Evolutionary conservation across 1,140 invertebrate genomes (phyloP).

Genomic region (Drosophila guanche): DNA sequence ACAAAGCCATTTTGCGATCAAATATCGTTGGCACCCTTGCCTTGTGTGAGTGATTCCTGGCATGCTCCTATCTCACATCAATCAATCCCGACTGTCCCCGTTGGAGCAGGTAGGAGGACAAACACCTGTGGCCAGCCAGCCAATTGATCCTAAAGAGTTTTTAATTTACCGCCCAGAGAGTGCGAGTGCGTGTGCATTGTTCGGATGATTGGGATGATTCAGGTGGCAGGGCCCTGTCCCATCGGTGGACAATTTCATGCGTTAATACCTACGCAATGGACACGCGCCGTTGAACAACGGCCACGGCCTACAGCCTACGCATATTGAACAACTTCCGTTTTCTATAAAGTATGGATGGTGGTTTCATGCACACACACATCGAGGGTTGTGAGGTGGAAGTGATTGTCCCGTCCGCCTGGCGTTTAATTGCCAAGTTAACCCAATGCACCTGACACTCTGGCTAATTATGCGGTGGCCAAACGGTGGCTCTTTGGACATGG

Average conservation of each 20-base stretch:
- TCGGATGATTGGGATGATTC: conserved; percentile 1
- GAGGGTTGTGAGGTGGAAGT: conserved; percentile 23
- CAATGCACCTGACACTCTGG: conserved; percentile 67
- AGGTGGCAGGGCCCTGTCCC: conserved; percentile 6
- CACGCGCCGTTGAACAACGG: conserved; percentile 59
- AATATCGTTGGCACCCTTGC: no score
- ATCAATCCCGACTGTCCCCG: conserved; percentile 21
- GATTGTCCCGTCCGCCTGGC: conserved; percentile 27
- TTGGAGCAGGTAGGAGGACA: conserved; percentile 3
- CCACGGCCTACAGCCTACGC: conserved; percentile 59
- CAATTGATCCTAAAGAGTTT: conserved; percentile 60
- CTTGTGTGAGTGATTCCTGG: no score
- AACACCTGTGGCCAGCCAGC: conserved; percentile 42
- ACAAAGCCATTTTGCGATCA: no score
- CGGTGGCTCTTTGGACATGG: conserved; percentile 29
- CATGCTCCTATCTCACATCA: conserved; percentile 8
- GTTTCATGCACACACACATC: conserved; percentile 18
- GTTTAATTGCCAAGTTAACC: conserved; percentile 68
- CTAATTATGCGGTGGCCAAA: conserved; percentile 50
- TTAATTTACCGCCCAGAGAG: conserved; percentile 42
- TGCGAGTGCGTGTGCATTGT: conserved; percentile 11
- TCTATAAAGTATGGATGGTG: conserved; percentile 8
- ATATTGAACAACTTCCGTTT: conserved; percentile 76
- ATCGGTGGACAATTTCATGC: conserved; percentile 70
- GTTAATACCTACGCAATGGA: conserved; percentile 68